These are phyloP conservation scores for Nannobrachium achirus DNA, from an alignment of 2,113 vertebrate genomes.

Conservation along the genomic window DNA sequence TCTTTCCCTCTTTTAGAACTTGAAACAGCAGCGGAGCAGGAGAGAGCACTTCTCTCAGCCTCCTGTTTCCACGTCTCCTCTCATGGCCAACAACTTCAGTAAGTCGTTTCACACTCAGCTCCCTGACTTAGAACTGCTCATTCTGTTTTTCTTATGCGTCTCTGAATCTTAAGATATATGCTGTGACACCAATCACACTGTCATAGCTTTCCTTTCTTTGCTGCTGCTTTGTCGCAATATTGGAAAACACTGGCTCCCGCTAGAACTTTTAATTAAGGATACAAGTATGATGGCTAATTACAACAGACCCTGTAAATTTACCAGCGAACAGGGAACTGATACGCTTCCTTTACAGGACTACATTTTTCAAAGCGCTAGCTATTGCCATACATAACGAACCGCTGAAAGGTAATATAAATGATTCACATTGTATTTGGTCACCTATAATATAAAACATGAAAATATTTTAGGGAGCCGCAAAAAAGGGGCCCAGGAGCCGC, in stretches of 20 bases:
- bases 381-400: slow-evolving; percentile 47
- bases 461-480: slow-evolving; percentile 81
- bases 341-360: slow-evolving; percentile 15
- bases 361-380: slow-evolving; percentile 39
- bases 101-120: slow-evolving; percentile 51
- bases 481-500: slow-evolving; percentile 81
- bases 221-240: slow-evolving; percentile 24
- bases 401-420: slow-evolving; percentile 68
- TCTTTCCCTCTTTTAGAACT: slow-evolving; percentile 77
- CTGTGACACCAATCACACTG: slow-evolving; percentile 24
- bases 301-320: slow-evolving; percentile 32
- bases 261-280: slow-evolving; percentile 22
- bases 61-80: slow-evolving; percentile 79
- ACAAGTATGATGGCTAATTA: slow-evolving; percentile 8
- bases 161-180: slow-evolving; percentile 1
- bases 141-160: slow-evolving; percentile 17
- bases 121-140: background rate
- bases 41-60: slow-evolving; percentile 91
- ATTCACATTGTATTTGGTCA: slow-evolving; percentile 72
- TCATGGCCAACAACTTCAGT: slow-evolving; percentile 88
- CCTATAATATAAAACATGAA: slow-evolving; percentile 75
- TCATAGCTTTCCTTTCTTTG: background rate
- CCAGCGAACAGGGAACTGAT: slow-evolving; percentile 4
- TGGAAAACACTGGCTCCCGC: slow-evolving; percentile 31
- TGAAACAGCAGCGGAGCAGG: slow-evolving; percentile 91